Evolutionary conservation across 2,797 vertebrate genomes (phyloP), one percentile per base, ranked within the genome.

Genomic region (Xenops minutus): DNA sequence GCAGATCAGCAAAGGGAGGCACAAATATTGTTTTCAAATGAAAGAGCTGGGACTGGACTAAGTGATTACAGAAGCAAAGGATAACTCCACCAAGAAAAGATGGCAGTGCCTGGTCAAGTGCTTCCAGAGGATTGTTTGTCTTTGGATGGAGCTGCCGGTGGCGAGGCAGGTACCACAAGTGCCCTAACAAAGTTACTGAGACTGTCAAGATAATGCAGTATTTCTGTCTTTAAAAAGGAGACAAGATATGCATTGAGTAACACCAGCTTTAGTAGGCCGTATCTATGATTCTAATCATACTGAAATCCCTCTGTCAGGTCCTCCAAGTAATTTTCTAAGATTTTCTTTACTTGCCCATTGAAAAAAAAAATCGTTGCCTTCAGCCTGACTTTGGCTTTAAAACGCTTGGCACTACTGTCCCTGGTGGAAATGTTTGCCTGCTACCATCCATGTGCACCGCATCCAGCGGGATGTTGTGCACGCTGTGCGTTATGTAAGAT

Each of bases 401-500:
- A 95, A 82, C 30, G 32, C 55, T 80, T 59, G 68, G 19, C 88
- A 58, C 51, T 27, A 1, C 43, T 61, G 83, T 88, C 78, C 75
- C 87, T 1, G 2, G 21, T 81, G 94, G 93, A 89, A 66, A 88
- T 73, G 80, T 59, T 75, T 77, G 66, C 73, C 73, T 7, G 6
- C 72, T 55, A 4, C 14, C 72, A 24, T 64, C 80, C 6, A 1
- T 43, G 88, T 8, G 62, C 78, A 6, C 15, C 2, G 3, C 44
- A 1, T 37, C 86, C 1, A 3, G 78, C 3, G 12, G 72, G 49
- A 88, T 72, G 90, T 81, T 4, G 46, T 49, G 77, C 32, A 5
- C 4, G 5, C 85, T 54, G 49, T 4, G 8, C 2, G 58, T 97
- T 97, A 97, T 89, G 84, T 97, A 97, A 97, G 80, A 58, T 93